These are phyloP conservation scores for Eristalis intricaria DNA, from an alignment of 2,888 invertebrate species.

Conservation along the genomic window DNA sequence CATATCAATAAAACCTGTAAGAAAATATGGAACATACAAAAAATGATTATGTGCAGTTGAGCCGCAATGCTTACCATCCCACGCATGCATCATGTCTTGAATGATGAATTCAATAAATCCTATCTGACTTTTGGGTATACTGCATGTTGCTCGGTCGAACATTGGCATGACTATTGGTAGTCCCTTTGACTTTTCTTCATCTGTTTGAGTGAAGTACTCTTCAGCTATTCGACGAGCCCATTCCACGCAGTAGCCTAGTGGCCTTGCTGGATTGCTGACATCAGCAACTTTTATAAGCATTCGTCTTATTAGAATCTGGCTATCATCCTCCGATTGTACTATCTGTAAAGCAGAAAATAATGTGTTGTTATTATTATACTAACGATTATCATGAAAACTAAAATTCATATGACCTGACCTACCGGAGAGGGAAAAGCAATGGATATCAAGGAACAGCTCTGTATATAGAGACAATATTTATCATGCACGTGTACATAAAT, in stretches of 20 bases:
- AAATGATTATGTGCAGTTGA: neutral
- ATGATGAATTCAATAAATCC: constrained; percentile 99
- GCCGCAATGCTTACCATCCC: constrained; percentile 88
- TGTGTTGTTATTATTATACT: neutral
- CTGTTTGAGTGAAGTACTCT: constrained; percentile 98
- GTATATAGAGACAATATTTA: no score
- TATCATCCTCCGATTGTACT: constrained; percentile 84
- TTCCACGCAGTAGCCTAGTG: constrained; percentile 90
- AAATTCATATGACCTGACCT: no score
- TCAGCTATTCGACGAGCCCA: constrained; percentile 97
- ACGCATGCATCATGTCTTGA: constrained; percentile 98
- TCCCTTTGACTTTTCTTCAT: constrained; percentile 94
- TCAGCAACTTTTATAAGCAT: constrained; percentile 99
- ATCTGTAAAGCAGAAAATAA: constrained; percentile 72
- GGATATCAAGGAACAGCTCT: no score
- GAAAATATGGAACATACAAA: constrained; percentile 26
- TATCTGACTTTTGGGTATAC: constrained; percentile 98
- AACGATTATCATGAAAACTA: no score
- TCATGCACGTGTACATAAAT: no score
- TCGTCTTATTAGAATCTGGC: constrained; percentile 92
- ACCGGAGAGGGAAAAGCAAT: no score
- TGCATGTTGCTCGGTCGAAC: constrained; percentile 97
- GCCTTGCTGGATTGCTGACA: constrained; percentile 97
- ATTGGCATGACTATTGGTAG: constrained; percentile 99
- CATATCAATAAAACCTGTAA: constrained; percentile 94